Evolutionary conservation across 2,113 vertebrate species (phyloP), one percentile per base, ranked within the genome.

Genomic region (Pomatostomus ruficeps): DNA sequence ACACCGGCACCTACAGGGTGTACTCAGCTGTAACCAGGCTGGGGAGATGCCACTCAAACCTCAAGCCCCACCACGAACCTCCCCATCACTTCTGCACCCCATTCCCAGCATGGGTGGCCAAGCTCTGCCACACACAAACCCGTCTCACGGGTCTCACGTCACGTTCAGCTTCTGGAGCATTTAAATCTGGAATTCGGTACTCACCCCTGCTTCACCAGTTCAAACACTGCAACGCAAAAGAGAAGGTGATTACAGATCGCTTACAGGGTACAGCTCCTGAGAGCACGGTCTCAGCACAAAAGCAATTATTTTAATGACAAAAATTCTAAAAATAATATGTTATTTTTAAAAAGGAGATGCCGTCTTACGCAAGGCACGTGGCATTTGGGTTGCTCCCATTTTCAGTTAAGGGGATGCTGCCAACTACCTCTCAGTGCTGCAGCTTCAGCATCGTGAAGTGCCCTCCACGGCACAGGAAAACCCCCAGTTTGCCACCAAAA

Each of bases 161-260:
- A n/a, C n/a, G n/a, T n/a, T n/a, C n/a, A n/a, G n/a, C n/a, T n/a
- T n/a, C n/a, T n/a, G n/a, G n/a, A n/a, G n/a, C n/a, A n/a, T n/a
- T n/a, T n/a, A 72, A 52, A 57, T 51, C 31, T 45, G 57, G 35
- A 58, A 26, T 33, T 49, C 24, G 66, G 29, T 79, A 98, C 99
- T 99, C 97, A 99, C 99, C 99, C 99, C 96, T 99, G 98, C 88
- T 99, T 99, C 94, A 99, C 99, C 96, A 99, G 98, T 82, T 99
- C 99, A 95, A 99, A 99, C 92, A 99, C 99, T 99, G 98, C 52
- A 97, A 98, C 70, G 88, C 93, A 98, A 95, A 96, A 90, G 51
- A 82, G 58, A 85, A 85, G 48, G 72, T 43, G 62, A 73, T 81
- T 79, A 93, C 16, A 4, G 20, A 84, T 62, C 28, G 11, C 51